Percentiles rank a stretch among this genome's conserved stretches.
Conservation (phyloP, 2,797 vertebrate genomes). For the Propithecus deckenii region DNA sequence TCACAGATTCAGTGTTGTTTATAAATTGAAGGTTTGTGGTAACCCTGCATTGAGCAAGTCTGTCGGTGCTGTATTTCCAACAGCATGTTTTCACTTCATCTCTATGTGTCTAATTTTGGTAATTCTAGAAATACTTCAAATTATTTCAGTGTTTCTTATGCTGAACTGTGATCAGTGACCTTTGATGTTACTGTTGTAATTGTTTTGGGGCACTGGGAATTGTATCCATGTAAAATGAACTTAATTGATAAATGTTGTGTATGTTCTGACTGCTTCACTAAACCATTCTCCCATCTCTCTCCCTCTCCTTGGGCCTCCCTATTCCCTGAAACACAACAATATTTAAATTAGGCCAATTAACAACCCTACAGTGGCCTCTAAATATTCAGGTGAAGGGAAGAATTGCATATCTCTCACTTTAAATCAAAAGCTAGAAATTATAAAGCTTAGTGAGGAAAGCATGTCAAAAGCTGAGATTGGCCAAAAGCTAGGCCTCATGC, state of each 20-base stretch:
- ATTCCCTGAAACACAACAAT: neutral
- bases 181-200: neutral
- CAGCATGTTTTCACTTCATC: neutral
- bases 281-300: neutral
- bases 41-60: neutral
- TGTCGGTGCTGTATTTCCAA: neutral
- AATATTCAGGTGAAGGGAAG: neutral
- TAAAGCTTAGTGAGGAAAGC: neutral
- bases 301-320: neutral
- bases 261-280: neutral
- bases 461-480: neutral
- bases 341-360: neutral
- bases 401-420: neutral
- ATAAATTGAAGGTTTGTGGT: neutral
- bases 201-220: neutral
- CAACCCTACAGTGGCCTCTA: neutral
- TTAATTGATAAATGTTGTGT: neutral
- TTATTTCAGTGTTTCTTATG: neutral
- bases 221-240: neutral
- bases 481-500: neutral
- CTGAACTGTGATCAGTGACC: neutral
- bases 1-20: neutral
- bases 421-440: neutral
- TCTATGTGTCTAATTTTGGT: neutral
- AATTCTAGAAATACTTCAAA: neutral